phyloP scores from a whole-genome alignment of 2,888 invertebrate genomes.

The Ormyrus pomaceus region DNA sequence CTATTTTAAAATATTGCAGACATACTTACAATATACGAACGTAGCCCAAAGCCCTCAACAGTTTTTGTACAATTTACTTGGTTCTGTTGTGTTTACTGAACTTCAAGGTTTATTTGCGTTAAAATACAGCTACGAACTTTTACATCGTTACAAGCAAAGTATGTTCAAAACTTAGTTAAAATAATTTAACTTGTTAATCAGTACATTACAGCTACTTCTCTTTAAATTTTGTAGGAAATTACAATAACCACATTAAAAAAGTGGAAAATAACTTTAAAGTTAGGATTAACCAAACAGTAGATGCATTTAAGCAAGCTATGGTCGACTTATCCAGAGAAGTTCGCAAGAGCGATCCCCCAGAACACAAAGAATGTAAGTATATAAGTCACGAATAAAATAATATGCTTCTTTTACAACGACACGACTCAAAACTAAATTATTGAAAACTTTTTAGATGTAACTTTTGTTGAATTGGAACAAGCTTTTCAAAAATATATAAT shows the following conservation, averaged over 20 bases:
- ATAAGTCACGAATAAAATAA: not conserved
- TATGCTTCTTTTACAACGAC: not conserved
- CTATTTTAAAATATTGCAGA: not conserved
- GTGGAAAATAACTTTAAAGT: not conserved
- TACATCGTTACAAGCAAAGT: not conserved
- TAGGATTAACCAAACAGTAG: not conserved
- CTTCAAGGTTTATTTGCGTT: not conserved
- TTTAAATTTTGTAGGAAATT: not conserved
- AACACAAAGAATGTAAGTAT: too few relatives aligned
- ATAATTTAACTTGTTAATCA: not conserved
- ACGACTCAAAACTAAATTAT: too few relatives aligned
- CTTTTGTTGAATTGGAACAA: not conserved
- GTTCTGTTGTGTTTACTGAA: not conserved
- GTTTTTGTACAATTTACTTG: constrained; percentile 1
- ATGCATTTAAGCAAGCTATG: not conserved
- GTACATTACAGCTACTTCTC: too few relatives aligned
- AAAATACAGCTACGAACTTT: constrained; percentile 4
- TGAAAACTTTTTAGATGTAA: not conserved
- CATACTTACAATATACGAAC: not conserved
- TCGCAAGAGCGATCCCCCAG: not conserved
- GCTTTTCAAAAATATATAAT: constrained; percentile 19
- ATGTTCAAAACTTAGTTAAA: not conserved
- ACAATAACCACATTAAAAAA: not conserved
- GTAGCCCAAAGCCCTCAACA: constrained; percentile 17
- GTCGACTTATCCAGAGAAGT: not conserved